These are phyloP conservation scores for Meloidogyne exigua DNA, from an alignment of 1,140 invertebrate species.

Conservation along the genomic window DNA sequence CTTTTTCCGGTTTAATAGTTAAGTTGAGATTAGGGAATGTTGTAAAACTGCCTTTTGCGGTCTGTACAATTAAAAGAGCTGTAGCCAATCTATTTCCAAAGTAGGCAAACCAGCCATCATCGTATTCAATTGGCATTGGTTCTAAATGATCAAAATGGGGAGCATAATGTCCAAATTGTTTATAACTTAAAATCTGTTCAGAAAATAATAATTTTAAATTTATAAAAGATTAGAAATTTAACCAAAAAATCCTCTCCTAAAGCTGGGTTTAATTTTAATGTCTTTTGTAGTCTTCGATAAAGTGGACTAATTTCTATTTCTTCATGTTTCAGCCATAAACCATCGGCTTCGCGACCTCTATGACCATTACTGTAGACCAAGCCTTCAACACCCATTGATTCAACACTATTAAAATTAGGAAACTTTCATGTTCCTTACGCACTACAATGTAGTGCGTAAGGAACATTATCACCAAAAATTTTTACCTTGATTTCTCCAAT, in stretches of 20 bases:
- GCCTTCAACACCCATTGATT: constrained; percentile 45
- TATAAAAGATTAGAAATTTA: neutral
- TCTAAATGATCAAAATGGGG: constrained; percentile 47
- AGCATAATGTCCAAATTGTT: constrained; percentile 43
- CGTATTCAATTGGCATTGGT: constrained; percentile 42
- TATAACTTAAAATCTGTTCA: constrained; percentile 36
- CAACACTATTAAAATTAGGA: constrained; percentile 34
- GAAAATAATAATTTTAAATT: constrained; percentile 7
- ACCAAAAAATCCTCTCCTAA: constrained; percentile 52
- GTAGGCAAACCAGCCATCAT: constrained; percentile 48
- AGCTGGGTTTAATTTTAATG: constrained; percentile 43
- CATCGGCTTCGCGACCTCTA: constrained; percentile 43
- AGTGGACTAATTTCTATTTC: constrained; percentile 29
- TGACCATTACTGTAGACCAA: constrained; percentile 36
- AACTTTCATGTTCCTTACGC: no score
- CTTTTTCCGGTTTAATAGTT: constrained; percentile 40
- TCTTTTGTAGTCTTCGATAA: constrained; percentile 29
- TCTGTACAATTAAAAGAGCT: constrained; percentile 42
- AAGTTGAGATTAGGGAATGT: constrained; percentile 42
- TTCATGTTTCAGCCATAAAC: constrained; percentile 42
- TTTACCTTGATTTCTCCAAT: constrained; percentile 39
- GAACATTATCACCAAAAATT: no score
- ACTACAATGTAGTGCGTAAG: no score
- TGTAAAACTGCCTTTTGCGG: constrained; percentile 42
- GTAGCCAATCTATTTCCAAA: constrained; percentile 49